Percentiles rank a stretch among this genome's conserved stretches.
Conservation (phyloP, 2,888 invertebrate species). For the Conistra vaccinii region DNA sequence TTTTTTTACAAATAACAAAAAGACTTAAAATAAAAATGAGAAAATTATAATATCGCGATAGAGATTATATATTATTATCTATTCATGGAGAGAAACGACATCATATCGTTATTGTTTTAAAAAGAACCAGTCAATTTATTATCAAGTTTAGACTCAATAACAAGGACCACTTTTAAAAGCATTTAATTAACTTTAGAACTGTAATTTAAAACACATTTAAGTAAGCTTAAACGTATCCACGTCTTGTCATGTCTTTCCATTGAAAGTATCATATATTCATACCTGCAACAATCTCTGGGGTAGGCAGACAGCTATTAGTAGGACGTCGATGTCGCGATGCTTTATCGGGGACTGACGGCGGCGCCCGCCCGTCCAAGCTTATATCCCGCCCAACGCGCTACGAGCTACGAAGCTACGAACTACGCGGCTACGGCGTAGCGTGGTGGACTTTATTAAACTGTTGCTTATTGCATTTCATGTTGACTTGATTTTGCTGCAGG, state of each 20-base stretch:
- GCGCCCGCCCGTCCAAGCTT: constrained; percentile 30
- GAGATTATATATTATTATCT: no score
- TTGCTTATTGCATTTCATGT: constrained; percentile 15
- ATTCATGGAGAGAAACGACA: not conserved
- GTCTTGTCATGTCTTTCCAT: not conserved
- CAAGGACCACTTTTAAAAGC: not conserved
- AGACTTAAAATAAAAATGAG: no score
- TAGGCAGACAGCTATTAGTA: constrained; percentile 1
- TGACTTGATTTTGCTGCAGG: not conserved
- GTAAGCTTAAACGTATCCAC: not conserved
- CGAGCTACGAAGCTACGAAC: constrained; percentile 18
- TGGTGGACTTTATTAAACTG: constrained; percentile 1
- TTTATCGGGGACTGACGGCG: constrained; percentile 16
- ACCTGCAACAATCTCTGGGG: constrained; percentile 22
- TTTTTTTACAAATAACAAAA: no score
- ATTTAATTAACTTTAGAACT: not conserved
- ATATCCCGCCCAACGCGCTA: constrained; percentile 35
- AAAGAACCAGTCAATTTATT: not conserved
- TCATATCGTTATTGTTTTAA: not conserved
- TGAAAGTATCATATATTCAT: constrained; percentile 15
- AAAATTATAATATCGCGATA: no score
- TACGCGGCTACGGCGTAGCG: constrained; percentile 34
- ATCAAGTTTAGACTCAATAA: not conserved
- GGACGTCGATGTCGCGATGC: constrained; percentile 8
- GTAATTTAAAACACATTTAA: not conserved